These are phyloP conservation scores for Pomacea canaliculata DNA, from an alignment of 2,888 invertebrate species.

Conservation along the genomic window DNA sequence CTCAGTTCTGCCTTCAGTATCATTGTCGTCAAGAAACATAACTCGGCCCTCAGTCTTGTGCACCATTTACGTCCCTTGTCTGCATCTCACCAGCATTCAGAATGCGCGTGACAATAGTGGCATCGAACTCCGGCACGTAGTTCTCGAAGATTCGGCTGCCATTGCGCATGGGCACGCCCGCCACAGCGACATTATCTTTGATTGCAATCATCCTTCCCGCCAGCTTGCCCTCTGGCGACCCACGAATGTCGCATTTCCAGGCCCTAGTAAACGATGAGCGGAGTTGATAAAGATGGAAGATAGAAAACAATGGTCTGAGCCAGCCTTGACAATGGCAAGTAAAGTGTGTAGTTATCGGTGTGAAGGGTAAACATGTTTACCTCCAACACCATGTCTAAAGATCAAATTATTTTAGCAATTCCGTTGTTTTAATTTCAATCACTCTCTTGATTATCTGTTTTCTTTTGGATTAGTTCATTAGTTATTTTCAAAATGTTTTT, in stretches of 20 bases:
- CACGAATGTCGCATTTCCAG: slow-evolving; percentile 56
- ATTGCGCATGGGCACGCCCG: slow-evolving; percentile 64
- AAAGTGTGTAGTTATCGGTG: no score
- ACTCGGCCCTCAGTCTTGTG: no score
- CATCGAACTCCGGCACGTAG: slow-evolving; percentile 61
- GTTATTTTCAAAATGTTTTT: no score
- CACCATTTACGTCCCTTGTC: neutral
- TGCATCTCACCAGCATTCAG: slow-evolving; percentile 55
- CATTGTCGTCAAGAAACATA: no score
- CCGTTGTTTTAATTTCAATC: no score
- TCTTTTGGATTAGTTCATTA: no score
- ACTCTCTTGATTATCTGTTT: no score
- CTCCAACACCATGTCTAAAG: no score
- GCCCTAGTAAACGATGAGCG: slow-evolving; percentile 44
- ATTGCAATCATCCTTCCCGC: slow-evolving; percentile 59
- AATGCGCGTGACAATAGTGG: slow-evolving; percentile 59
- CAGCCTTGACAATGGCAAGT: neutral
- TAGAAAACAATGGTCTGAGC: neutral
- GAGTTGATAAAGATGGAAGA: neutral
- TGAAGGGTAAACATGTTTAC: no score
- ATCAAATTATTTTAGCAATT: no score
- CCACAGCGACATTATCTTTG: slow-evolving; percentile 62
- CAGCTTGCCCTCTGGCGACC: slow-evolving; percentile 52
- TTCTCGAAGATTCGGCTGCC: slow-evolving; percentile 55
- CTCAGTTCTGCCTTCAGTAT: no score